Base-by-base conservation (phyloP, 1,140 invertebrate genomes). In the Aphelenchoides avenae region DNA sequence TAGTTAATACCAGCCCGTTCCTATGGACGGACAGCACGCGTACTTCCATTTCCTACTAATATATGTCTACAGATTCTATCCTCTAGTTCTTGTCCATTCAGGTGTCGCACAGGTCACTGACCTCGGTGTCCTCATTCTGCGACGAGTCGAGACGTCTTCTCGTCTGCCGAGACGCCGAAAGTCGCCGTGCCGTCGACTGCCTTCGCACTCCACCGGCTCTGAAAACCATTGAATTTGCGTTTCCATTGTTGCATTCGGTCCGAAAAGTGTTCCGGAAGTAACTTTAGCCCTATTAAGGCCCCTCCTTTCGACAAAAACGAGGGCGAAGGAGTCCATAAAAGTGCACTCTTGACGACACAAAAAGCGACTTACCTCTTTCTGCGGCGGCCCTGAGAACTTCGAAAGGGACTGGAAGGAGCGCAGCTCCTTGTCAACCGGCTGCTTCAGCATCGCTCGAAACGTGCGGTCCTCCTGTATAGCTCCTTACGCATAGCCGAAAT, bases 371-470 rank as follows among this genome's bases (percentile, higher is more conserved):
- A 36, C 18, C 18, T 36, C 18, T 15, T 69, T 63, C 39, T 68
- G 43, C 18, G 29, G 56, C 13, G 22, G 11, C 49, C 63, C 61
- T 27, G 64, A 27, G 54, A 70, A 75, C 46, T 72, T 74, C 31
- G 73, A 76, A 22, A 75, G 69, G 3, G 64, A 69, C 57, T 75
- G 75, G 52, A 75, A 75, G 33, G 74, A 77, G 57, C 72, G 74
- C 36, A 75, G 54, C 48, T 75, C 74, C 48, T 71, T 65, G 6
- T 52, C 67, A n/a, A 75, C 72, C 31, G 72, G 72, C 54, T 75
- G 71, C 59, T 77, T 70, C 33, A 75, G 63, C 72, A 75, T 75
- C n/a, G n/a, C n/a, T n/a, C n/a, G n/a, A n/a, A n/a, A n/a, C n/a
- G n/a, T n/a, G n/a, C n/a, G n/a, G n/a, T n/a, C n/a, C n/a, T n/a